Percentiles rank a stretch among this genome's conserved stretches.
Conservation (phyloP, 2,888 invertebrate genomes). For the Aproaerema taeniolella region DNA sequence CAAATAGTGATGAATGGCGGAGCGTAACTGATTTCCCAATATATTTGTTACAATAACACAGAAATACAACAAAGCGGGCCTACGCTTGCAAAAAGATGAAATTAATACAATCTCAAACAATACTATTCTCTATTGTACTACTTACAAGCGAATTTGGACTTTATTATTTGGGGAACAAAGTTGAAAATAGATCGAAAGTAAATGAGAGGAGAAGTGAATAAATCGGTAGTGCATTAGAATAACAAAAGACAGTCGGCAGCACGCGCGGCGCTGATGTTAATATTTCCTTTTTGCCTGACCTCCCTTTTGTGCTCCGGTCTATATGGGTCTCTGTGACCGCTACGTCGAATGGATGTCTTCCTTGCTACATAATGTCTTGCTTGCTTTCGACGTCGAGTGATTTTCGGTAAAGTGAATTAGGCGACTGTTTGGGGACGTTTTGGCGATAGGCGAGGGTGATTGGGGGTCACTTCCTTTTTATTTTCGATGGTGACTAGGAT, state of each 20-base stretch:
- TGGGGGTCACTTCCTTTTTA: too few species aligned
- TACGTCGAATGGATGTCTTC: neutral
- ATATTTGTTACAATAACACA: constrained; percentile 7
- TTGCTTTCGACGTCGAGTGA: too few species aligned
- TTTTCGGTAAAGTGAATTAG: too few species aligned
- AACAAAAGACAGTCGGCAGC: constrained; percentile 11
- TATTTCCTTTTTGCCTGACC: constrained; percentile 4
- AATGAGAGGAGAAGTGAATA: neutral
- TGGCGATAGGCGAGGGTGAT: too few species aligned
- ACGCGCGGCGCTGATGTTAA: constrained; percentile 3
- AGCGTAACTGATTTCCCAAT: constrained; percentile 3
- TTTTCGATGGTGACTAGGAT: too few species aligned
- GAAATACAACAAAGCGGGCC: constrained; percentile 5
- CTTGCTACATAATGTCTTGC: neutral
- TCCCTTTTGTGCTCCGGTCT: constrained; percentile 1
- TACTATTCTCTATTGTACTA: constrained; percentile 1
- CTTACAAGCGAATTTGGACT: neutral
- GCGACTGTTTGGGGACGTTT: too few species aligned
- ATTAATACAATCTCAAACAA: constrained; percentile 13
- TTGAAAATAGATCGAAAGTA: neutral
- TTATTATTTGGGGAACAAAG: constrained; percentile 1
- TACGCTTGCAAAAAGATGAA: constrained; percentile 13
- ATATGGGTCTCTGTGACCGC: too few species aligned
- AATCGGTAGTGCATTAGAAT: constrained; percentile 13
- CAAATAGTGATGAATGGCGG: neutral